A percentile compares a stretch with the other conserved stretches of the same genome.
Evolutionary conservation across 2,113 vertebrate genomes (phyloP).

Genomic region (Amazona guildingii): DNA sequence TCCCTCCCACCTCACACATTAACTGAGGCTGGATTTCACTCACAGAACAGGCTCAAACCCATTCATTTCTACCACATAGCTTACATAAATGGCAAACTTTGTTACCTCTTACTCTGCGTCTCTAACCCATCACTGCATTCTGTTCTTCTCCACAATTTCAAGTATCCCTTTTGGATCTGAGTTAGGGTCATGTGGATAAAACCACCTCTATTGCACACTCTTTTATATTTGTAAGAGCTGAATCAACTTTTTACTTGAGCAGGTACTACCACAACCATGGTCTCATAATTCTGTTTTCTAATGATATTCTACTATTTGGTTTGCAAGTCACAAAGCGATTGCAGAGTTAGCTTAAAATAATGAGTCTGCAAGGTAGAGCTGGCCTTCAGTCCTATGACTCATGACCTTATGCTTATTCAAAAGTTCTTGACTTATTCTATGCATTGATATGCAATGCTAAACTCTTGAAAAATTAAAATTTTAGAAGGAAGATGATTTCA

Average conservation of each 20-base stretch:
- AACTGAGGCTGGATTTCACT: not conserved
- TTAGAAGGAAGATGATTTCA: not conserved
- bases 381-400: not conserved
- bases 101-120: not conserved
- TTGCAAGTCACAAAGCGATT: not conserved
- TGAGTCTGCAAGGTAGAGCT: not conserved
- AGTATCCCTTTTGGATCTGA: not conserved
- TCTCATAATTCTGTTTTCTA: not conserved
- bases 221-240: not conserved
- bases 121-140: not conserved
- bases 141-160: not conserved
- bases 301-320: not conserved
- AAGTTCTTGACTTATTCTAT: not conserved
- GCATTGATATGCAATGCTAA: not conserved
- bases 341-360: not conserved
- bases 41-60: not conserved
- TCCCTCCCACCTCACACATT: not conserved
- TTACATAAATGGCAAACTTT: not conserved
- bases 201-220: not conserved
- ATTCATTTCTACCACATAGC: fast-evolving
- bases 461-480: not conserved
- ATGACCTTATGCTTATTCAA: not conserved
- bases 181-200: not conserved
- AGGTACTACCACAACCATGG: not conserved
- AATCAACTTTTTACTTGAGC: not conserved